These are phyloP conservation scores for Pyrocoelia pectoralis DNA, from an alignment of 2,888 invertebrate genomes.

Conservation along the genomic window DNA sequence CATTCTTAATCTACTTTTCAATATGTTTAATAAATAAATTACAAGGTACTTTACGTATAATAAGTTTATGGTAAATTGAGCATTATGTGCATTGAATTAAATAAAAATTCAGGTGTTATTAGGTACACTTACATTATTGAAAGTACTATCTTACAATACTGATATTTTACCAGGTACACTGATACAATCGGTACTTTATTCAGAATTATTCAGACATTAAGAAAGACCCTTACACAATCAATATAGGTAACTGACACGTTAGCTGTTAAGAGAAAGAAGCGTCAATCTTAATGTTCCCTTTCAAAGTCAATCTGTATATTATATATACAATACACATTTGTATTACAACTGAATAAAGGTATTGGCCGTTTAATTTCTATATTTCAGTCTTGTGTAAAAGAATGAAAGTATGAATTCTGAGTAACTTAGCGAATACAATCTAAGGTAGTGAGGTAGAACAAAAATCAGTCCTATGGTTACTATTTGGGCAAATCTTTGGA, in stretches of 20 bases:
- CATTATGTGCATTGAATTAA: slow-evolving; percentile 8
- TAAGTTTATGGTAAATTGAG: slow-evolving; percentile 21
- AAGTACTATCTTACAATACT: slow-evolving; percentile 24
- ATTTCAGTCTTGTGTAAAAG: slow-evolving; percentile 27
- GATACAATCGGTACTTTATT: background rate
- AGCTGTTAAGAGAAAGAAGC: no score
- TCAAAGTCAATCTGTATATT: no score
- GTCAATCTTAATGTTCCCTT: no score
- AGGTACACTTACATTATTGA: background rate
- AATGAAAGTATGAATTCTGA: slow-evolving; percentile 17
- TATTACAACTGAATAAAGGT: no score
- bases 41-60: slow-evolving; percentile 16
- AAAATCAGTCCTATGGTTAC: slow-evolving; percentile 58
- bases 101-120: background rate
- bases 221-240: no score
- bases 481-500: slow-evolving; percentile 39
- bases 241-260: no score
- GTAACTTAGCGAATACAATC: slow-evolving; percentile 53
- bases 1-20: background rate
- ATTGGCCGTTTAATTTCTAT: background rate
- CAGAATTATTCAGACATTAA: background rate
- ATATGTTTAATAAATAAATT: slow-evolving; percentile 18
- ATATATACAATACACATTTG: no score
- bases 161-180: slow-evolving; percentile 27
- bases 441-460: slow-evolving; percentile 59